Evolutionary conservation across 2,888 invertebrate genomes (phyloP).

Genomic region (Lycaena phlaeas): DNA sequence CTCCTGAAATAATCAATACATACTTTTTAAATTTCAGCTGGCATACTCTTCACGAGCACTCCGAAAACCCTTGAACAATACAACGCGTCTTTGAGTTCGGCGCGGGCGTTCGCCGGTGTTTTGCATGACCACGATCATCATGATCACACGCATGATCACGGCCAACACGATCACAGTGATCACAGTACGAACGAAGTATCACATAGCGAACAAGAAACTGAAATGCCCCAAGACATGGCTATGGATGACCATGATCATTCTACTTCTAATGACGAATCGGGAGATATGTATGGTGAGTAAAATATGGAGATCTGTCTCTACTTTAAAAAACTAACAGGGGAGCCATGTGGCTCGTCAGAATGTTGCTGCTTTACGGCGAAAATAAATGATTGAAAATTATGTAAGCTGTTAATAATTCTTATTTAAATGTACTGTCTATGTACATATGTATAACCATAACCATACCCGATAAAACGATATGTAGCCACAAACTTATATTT

Average conservation of each 20-base stretch:
- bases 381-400: no score
- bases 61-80: constrained; percentile 73
- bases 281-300: constrained; percentile 73
- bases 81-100: constrained; percentile 65
- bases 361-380: no score
- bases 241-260: constrained; percentile 33
- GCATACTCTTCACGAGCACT: constrained; percentile 77
- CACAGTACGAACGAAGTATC: constrained; percentile 1
- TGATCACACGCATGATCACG: constrained; percentile 25
- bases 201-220: constrained; percentile 18
- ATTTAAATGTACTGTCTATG: no score
- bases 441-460: no score
- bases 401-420: no score
- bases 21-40: constrained; percentile 59
- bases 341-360: no score
- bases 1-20: constrained; percentile 2
- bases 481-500: no score
- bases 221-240: constrained; percentile 16
- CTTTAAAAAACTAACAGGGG: no score
- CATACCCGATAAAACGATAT: no score
- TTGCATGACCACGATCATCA: constrained; percentile 28
- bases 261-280: constrained; percentile 40
- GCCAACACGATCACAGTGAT: constrained; percentile 22
- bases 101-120: constrained; percentile 74
- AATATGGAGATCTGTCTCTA: no score